Conservation (phyloP, 2,113 vertebrate species). For the Chascanopsetta lugubris region DNA sequence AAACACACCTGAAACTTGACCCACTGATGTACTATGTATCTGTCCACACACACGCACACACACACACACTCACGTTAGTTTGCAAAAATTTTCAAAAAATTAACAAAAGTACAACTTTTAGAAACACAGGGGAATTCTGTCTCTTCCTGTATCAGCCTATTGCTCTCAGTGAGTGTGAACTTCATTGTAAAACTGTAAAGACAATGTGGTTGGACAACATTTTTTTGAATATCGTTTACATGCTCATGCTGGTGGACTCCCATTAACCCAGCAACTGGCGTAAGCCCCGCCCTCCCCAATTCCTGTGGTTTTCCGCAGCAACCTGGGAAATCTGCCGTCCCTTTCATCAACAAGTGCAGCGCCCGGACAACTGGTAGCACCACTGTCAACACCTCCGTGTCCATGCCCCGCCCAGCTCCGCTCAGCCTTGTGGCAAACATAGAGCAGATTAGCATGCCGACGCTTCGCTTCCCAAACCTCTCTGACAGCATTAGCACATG, state of each 20-base stretch:
- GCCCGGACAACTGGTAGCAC: slow-evolving; percentile 64
- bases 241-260: slow-evolving; percentile 14
- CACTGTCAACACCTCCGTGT: slow-evolving; percentile 59
- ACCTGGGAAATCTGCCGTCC: slow-evolving; percentile 51
- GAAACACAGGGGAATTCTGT: no score
- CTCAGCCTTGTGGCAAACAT: slow-evolving; percentile 67
- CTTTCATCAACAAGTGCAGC: slow-evolving; percentile 62
- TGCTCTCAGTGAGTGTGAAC: neutral
- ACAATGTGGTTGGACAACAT: no score
- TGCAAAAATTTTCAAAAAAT: no score
- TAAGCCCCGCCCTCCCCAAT: slow-evolving; percentile 35
- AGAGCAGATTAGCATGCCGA: slow-evolving; percentile 69
- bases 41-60: no score
- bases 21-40: no score
- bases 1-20: no score
- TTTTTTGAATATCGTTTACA: slow-evolving; percentile 9
- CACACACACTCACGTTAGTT: no score
- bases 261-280: slow-evolving; percentile 61
- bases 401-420: slow-evolving; percentile 45
- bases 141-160: no score
- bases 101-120: no score
- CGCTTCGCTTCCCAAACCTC: slow-evolving; percentile 60
- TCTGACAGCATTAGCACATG: slow-evolving; percentile 65
- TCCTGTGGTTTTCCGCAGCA: slow-evolving; percentile 53
- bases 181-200: no score